These are phyloP conservation scores for Hydrozoanthus tunicans DNA, from an alignment of 64 coral and sea anemone species.

Conservation along the genomic window DNA sequence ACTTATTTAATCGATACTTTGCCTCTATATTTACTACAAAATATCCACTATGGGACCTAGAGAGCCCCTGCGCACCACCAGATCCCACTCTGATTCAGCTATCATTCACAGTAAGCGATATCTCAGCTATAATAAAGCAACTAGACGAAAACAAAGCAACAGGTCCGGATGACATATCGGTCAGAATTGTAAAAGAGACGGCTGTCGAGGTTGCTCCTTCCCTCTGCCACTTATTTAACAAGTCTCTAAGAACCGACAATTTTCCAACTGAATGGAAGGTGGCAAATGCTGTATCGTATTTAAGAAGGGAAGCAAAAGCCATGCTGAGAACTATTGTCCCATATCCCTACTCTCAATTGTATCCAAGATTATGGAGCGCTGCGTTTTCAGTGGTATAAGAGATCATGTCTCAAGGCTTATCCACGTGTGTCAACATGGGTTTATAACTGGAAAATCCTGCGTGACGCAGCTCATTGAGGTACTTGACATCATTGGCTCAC, in stretches of 20 bases:
- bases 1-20: slow-evolving; percentile 13
- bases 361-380: slow-evolving; percentile 4
- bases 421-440: slow-evolving; percentile 29
- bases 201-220: neutral
- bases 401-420: slow-evolving; percentile 3
- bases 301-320: neutral
- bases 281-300: neutral
- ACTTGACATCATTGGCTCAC: slow-evolving; percentile 21
- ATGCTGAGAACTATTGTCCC: neutral
- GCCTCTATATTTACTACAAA: slow-evolving; percentile 32
- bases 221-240: slow-evolving; percentile 19
- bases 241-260: neutral
- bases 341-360: neutral
- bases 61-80: neutral
- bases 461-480: slow-evolving; percentile 29
- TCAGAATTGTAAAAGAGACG: slow-evolving; percentile 28
- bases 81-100: neutral
- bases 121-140: neutral
- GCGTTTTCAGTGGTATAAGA: slow-evolving; percentile 1
- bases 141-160: neutral
- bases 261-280: neutral
- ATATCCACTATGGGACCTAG: neutral
- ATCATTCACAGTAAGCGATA: neutral
- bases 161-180: slow-evolving; percentile 15
- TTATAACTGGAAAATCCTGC: slow-evolving; percentile 34